Evolutionary conservation across 1,140 invertebrate genomes (phyloP).

Genomic region (Drosophila nannoptera): DNA sequence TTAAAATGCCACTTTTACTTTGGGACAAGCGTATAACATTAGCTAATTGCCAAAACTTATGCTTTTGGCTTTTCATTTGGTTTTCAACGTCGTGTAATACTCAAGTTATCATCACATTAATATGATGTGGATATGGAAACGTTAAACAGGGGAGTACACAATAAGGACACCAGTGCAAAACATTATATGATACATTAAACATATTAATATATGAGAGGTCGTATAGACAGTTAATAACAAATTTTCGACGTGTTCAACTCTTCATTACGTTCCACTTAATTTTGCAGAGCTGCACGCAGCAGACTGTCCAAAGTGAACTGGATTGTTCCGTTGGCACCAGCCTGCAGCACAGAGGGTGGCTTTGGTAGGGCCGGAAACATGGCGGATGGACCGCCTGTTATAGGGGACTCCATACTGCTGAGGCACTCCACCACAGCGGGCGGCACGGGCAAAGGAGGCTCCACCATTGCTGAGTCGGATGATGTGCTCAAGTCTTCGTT

Average conservation of each 20-base stretch:
- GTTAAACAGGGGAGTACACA: conserved; percentile 41
- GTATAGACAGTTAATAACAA: conserved; percentile 23
- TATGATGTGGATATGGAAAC: conserved; percentile 26
- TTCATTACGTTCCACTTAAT: conserved; percentile 35
- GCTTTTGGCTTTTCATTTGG: conserved; percentile 55
- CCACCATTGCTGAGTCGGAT: conserved; percentile 10
- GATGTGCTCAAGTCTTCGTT: conserved; percentile 10
- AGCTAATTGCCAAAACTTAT: conserved; percentile 68
- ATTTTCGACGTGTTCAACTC: background rate
- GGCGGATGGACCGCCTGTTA: conserved; percentile 25
- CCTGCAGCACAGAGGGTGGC: conserved; percentile 63
- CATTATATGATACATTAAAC: conserved; percentile 41
- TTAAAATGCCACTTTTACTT: conserved; percentile 32
- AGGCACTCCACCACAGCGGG: conserved; percentile 45
- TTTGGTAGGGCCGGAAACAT: conserved; percentile 65
- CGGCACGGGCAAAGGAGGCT: conserved; percentile 11
- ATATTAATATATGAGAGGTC: conserved; percentile 24
- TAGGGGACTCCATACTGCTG: conserved; percentile 43
- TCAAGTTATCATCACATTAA: conserved; percentile 47
- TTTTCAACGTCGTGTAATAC: conserved; percentile 62
- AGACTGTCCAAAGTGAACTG: conserved; percentile 65
- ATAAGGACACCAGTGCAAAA: conserved; percentile 70
- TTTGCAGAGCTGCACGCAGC: conserved; percentile 68
- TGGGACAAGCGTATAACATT: conserved; percentile 53
- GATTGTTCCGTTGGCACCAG: conserved; percentile 60